Base-by-base conservation (phyloP, 2,888 invertebrate species). In the Neria commutata region DNA sequence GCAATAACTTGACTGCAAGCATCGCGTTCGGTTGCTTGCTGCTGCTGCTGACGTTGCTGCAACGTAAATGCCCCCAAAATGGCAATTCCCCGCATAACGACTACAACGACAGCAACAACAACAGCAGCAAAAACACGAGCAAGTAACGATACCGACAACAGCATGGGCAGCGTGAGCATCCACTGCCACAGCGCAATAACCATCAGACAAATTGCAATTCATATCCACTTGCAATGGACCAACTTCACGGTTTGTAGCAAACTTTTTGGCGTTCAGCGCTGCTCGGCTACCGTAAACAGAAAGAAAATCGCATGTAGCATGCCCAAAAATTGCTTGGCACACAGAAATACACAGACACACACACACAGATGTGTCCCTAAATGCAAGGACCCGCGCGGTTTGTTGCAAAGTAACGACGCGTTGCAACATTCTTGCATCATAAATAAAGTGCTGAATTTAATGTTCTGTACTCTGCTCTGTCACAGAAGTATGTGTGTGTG, bases 131-230 rank as follows among this genome's bases (percentile, higher is more conserved):
- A 10, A 47, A 45, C 8, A 2, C 40, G 17, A n/a, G 10, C 24
- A 21, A 46, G n/a, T 70, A 66, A 64, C 64, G 65, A 65, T 68
- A 68, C n/a, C n/a, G n/a, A n/a, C n/a, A n/a, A n/a, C n/a, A n/a
- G n/a, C 66, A 67, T 63, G 67, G 69, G 42, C 19, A 42, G 19
- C 42, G 21, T 40, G 24, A 25, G 29, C 40, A 21, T 46, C 55
- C 33, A 54, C 23, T 26, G 16, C 52, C 42, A 29, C 50, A 21
- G 5, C 5, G 19, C 45, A 54, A 54, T 46, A 45, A 54, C 54
- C 45, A 47, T 45, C 53, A 45, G 72, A 73, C 73, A 73, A 73
- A 73, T 73, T 74, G 71, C 71, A 68, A 72, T 70, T 71, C 71
- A 74, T 69, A 67, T 68, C 60, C 66, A 67, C 60, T 60, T 66